Conservation (phyloP, 2,888 invertebrate species). For the Thera britannica region DNA sequence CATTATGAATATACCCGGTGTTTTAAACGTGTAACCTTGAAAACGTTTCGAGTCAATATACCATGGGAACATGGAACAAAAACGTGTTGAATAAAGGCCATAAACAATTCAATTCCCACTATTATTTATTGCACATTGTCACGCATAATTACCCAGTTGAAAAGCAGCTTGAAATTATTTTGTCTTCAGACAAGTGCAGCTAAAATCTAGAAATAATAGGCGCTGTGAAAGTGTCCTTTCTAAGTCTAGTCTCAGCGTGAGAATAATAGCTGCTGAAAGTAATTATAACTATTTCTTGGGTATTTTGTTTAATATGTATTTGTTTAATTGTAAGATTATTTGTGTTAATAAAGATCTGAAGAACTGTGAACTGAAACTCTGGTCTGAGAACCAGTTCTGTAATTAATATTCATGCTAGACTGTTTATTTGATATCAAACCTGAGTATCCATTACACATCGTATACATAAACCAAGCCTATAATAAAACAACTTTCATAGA, state of each 20-base stretch:
- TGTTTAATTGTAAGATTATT: too few species aligned
- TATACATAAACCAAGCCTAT: background rate
- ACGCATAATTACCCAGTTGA: constrained; percentile 34
- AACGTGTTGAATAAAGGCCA: constrained; percentile 32
- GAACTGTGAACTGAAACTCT: too few species aligned
- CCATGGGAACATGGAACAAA: constrained; percentile 37
- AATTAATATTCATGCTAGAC: background rate
- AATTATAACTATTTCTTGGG: background rate
- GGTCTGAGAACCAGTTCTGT: background rate
- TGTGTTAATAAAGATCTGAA: too few species aligned
- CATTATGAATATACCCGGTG: too few species aligned
- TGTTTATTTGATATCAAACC: constrained; percentile 6
- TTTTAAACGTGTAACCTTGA: constrained; percentile 31
- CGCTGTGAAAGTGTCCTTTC: too few species aligned
- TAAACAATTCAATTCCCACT: constrained; percentile 35
- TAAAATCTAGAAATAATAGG: background rate
- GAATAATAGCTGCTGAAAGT: constrained; percentile 5
- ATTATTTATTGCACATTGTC: constrained; percentile 41
- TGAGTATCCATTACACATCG: constrained; percentile 8
- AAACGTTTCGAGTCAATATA: constrained; percentile 26
- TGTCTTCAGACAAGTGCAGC: background rate
- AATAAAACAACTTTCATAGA: too few species aligned
- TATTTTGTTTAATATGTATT: too few species aligned
- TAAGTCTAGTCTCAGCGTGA: background rate
- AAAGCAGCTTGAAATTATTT: constrained; percentile 21